A percentile compares a stretch with the other conserved stretches of the same genome.
Conservation (phyloP, 2,113 vertebrate species). For the Hiodon alosoides region DNA sequence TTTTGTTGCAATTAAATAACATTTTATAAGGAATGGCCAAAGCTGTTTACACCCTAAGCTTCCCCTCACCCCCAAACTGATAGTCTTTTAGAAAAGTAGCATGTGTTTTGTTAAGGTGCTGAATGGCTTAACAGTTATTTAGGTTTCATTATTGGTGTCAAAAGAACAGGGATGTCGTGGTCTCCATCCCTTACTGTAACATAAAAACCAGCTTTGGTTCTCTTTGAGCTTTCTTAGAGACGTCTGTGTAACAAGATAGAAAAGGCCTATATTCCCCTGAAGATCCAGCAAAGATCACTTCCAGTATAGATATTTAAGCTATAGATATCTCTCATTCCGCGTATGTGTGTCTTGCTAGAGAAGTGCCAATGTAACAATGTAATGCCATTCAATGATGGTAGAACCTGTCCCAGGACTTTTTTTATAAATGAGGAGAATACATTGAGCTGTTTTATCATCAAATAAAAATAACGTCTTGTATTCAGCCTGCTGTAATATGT, state of each 20-base stretch:
- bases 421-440: constrained; percentile 28
- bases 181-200: not conserved
- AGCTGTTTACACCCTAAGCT: too few species aligned
- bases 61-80: too few species aligned
- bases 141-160: too few species aligned
- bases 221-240: not conserved
- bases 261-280: not conserved
- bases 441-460: constrained; percentile 42
- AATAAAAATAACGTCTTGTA: constrained; percentile 36
- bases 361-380: constrained; percentile 58
- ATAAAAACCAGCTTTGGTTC: not conserved
- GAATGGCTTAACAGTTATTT: too few species aligned
- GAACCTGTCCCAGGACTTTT: constrained; percentile 44
- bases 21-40: too few species aligned
- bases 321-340: constrained; percentile 42
- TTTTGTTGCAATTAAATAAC: too few species aligned
- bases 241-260: not conserved
- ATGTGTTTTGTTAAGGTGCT: not conserved
- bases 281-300: not conserved
- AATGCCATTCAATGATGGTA: constrained; percentile 52
- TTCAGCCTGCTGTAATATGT: constrained; percentile 54
- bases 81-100: not conserved
- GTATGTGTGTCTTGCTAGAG: constrained; percentile 46
- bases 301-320: constrained; percentile 19
- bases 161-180: not conserved